Evolutionary conservation across 30 jellyfish, hydroid and myxozoan genomes (phyloP), one percentile per base, ranked within the genome.

Genomic region (Aurelia sp.): DNA sequence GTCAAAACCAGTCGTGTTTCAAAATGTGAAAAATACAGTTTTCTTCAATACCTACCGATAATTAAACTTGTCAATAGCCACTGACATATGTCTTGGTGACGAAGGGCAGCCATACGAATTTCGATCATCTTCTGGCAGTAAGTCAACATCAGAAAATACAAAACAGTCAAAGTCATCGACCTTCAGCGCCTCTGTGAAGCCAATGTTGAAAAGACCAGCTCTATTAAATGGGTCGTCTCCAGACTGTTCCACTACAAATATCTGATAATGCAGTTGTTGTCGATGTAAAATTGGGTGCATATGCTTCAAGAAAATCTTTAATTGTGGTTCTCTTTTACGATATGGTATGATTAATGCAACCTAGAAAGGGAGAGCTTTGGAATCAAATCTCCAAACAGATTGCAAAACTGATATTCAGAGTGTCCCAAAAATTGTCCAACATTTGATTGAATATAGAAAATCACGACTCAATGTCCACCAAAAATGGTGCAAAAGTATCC

Each of bases 31-130:
- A 44, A 7, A 10, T 44, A 44, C 8, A 12, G 16, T 8, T 44
- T 44, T 3, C 55, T 6, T 8, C 13, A 44, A 61, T 18, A 75
- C 97, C 12, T 75, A 95, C 99, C 88, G 60, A 82, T 95, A 95
- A 50, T 85, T 73, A 74, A 89, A 95, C 57, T 89, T 89, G 65
- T 90, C 98, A 66, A 95, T 82, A 16, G 97, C 97, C 19, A 89
- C 97, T 18, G 98, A 89, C 97, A 95, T 89, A 91, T 95, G 99
- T 69, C 97, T 73, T 27, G 99, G 99, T 22, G 99, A 95, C 35
- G 96, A 63, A 1, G 97, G 97, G 61, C 99, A 95, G 51, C 96
- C 98, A 76, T 95, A 95, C 47, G 70, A 66, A 66, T 96, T 96
- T 76, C 96, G 66, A 65, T 91, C 99, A 72, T 90, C 98, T 76